Evolutionary conservation across 2,797 vertebrate species (phyloP).

Genomic region (Gephyroberyx darwinii): DNA sequence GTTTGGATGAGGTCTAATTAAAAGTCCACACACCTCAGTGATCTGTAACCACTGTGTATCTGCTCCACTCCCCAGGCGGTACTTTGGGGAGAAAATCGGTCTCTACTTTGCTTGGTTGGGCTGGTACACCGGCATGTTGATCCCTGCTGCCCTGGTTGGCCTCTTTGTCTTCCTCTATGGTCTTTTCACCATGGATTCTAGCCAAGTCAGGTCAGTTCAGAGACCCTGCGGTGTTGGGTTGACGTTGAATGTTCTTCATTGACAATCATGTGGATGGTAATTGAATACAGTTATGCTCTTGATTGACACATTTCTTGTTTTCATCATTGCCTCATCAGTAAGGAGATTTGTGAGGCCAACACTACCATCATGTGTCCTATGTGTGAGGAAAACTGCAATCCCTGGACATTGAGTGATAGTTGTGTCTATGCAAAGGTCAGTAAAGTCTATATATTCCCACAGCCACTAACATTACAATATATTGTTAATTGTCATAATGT

Average conservation of each 20-base stretch:
- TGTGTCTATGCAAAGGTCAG: constrained; percentile 97
- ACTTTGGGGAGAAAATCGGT: constrained; percentile 99
- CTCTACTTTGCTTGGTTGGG: constrained; percentile 99
- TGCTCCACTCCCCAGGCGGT: constrained; percentile 83
- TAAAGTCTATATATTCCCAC: neutral
- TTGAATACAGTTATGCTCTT: neutral
- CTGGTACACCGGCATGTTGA: constrained; percentile 99
- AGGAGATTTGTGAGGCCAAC: constrained; percentile 96
- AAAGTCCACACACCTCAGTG: neutral
- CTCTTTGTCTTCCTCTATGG: constrained; percentile 98
- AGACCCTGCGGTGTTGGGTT: neutral
- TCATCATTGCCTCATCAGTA: constrained; percentile 76
- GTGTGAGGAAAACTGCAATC: constrained; percentile 92
- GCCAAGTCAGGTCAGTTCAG: constrained; percentile 94
- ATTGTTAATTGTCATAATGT: neutral
- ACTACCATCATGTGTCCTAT: constrained; percentile 97
- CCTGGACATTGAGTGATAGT: constrained; percentile 94
- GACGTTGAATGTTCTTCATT: neutral
- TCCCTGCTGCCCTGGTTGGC: constrained; percentile 95
- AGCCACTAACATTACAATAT: neutral
- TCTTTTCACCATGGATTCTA: constrained; percentile 97
- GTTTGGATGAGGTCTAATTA: constrained; percentile 6
- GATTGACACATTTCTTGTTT: neutral
- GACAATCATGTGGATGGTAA: neutral
- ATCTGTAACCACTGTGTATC: constrained; percentile 12